Evolutionary conservation across 2,888 invertebrate species (phyloP).

Genomic region (Cyaniris semiargus): DNA sequence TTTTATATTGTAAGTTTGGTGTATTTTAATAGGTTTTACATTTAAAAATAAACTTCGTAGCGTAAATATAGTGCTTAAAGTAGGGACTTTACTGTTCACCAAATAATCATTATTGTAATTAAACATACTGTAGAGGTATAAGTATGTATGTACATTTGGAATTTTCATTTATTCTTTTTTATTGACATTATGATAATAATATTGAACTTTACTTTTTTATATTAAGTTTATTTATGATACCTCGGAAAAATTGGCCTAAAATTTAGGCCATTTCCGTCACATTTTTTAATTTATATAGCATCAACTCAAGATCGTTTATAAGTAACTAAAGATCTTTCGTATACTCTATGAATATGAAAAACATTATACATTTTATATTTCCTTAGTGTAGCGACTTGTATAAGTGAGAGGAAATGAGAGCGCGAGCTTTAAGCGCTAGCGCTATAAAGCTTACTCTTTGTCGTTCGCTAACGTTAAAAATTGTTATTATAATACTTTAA

Average conservation of each 20-base stretch:
- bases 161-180: too few species aligned
- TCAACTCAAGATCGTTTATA: background rate
- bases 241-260: too few species aligned
- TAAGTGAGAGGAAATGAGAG: constrained; percentile 4
- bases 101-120: too few species aligned
- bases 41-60: too few species aligned
- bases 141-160: too few species aligned
- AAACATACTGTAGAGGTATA: too few species aligned
- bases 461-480: constrained; percentile 4
- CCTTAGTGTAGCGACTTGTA: constrained; percentile 13
- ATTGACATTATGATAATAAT: too few species aligned
- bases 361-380: constrained; percentile 1
- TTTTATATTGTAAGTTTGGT: background rate
- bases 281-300: too few species aligned
- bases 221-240: too few species aligned
- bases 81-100: background rate
- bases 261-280: too few species aligned
- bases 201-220: too few species aligned
- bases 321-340: background rate
- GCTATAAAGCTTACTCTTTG: background rate
- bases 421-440: background rate
- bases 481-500: constrained; percentile 10
- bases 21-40: too few species aligned
- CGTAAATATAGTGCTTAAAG: background rate
- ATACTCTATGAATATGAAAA: background rate